Conservation (phyloP, 2,113 vertebrate species). For the Orycteropus afer region DNA sequence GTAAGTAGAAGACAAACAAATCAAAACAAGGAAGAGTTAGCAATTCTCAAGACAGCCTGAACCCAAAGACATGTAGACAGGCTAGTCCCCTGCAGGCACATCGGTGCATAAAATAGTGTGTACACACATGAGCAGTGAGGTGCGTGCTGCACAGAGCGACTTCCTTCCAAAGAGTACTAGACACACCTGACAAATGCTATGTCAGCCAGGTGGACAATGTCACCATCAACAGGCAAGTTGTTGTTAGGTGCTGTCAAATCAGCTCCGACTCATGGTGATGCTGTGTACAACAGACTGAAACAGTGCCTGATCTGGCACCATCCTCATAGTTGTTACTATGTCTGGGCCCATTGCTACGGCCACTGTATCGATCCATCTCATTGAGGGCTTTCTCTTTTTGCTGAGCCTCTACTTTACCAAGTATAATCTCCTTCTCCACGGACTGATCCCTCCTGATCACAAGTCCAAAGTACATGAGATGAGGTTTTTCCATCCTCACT, state of each 20-base stretch:
- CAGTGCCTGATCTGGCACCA: neutral
- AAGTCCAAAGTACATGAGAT: too few species aligned
- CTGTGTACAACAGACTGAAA: neutral
- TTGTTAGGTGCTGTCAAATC: neutral
- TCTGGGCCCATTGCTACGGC: neutral
- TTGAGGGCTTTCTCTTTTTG: too few species aligned
- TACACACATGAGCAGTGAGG: neutral
- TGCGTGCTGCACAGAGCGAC: neutral
- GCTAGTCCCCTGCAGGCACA: accelerated
- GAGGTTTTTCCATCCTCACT: too few species aligned
- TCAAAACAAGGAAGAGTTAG: neutral
- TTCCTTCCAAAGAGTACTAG: neutral
- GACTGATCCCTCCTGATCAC: too few species aligned
- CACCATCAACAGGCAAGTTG: neutral
- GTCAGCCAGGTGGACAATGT: neutral
- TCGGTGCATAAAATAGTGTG: accelerated
- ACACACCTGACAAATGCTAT: neutral
- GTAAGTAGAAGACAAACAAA: neutral
- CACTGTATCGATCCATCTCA: too few species aligned
- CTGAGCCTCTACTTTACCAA: too few species aligned
- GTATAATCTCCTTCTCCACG: too few species aligned
- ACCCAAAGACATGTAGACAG: accelerated
- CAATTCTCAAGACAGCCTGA: neutral
- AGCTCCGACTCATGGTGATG: neutral
- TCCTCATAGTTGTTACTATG: neutral